Conservation (phyloP, 2,797 vertebrate genomes). For the Eurystomus glaucurus region DNA sequence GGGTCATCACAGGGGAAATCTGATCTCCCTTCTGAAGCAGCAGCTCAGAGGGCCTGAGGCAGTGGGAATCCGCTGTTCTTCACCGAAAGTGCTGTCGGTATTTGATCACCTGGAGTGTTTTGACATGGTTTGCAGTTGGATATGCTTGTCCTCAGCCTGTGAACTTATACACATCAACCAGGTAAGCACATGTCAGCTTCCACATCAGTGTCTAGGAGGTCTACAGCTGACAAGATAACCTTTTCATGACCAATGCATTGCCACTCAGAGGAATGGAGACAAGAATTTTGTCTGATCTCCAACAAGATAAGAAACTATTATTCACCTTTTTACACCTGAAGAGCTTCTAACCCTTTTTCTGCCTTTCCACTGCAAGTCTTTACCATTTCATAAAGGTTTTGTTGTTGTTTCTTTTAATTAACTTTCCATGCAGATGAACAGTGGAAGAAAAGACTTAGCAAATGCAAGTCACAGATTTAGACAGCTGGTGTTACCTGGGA, state of each 20-base stretch:
- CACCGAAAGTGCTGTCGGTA: constrained; percentile 1
- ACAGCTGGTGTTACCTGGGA: constrained; percentile 8
- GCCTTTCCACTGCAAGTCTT: not conserved
- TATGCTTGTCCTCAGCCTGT: not conserved
- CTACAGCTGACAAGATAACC: constrained; percentile 50
- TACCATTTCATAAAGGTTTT: not conserved
- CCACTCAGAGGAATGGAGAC: not conserved
- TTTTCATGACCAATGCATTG: constrained; percentile 43
- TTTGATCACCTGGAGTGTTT: constrained; percentile 68
- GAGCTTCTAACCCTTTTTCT: not conserved
- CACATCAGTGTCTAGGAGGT: constrained; percentile 7
- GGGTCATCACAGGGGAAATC: constrained; percentile 49
- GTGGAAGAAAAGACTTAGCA: not conserved
- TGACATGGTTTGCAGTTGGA: constrained; percentile 53
- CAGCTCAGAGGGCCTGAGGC: constrained; percentile 12
- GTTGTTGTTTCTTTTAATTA: not conserved
- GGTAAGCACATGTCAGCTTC: constrained; percentile 5
- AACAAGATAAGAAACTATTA: constrained; percentile 16
- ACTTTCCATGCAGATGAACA: not conserved
- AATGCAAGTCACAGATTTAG: not conserved
- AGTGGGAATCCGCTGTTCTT: not conserved
- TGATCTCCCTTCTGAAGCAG: constrained; percentile 24
- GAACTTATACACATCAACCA: constrained; percentile 26
- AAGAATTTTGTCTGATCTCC: constrained; percentile 46
- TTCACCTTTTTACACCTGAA: constrained; percentile 19